Base-by-base conservation (phyloP, 2,797 vertebrate genomes). In the Pteronotus mesoamericanus region DNA sequence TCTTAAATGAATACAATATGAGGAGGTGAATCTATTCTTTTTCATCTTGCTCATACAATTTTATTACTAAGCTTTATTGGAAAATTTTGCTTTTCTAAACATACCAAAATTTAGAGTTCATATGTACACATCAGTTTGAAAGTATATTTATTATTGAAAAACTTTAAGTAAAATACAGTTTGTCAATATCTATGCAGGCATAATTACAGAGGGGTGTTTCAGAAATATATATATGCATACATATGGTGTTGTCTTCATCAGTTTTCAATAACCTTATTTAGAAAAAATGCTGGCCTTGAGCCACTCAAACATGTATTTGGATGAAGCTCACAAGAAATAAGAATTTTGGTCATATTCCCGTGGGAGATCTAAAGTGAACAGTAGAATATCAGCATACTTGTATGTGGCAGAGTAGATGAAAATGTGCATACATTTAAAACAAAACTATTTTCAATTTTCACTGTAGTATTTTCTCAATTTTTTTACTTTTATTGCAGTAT, bases 391-490 rank as follows among this genome's bases (percentile, higher is more conserved):
- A 93, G 14, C 55, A 75, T 37, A 34, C 29, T 90, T 95, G 14
- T 39, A 91, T 10, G 96, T 78, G 83, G 84, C 91, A 97, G 66
- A 97, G 92, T 42, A 86, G 9, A 94, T 86, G 87, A 97, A 92
- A 37, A 29, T 0, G 5, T 96, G 24, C 37, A 91, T 96, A 94
- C 96, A 97, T 96, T 90, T 96, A 85, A 18, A 85, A 12, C 16
- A 8, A 93, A 97, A 95, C 86, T 10, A 96, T 97, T 97, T 97
- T 94, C 78, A 97, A 6, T 32, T 95, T 87, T 12, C 89, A 84
- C 55, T 93, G 51, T 94, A 95, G 78, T 90, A 42, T 97, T 94
- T 97, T 86, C 93, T 46, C 37, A 51, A 34, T 96, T 96, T 97
- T 86, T 92, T 97, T 96, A 97, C 21, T 95, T 72, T 80, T 93